Evolutionary conservation across 2,888 invertebrate genomes (phyloP).

Genomic region (Seira musarum): DNA sequence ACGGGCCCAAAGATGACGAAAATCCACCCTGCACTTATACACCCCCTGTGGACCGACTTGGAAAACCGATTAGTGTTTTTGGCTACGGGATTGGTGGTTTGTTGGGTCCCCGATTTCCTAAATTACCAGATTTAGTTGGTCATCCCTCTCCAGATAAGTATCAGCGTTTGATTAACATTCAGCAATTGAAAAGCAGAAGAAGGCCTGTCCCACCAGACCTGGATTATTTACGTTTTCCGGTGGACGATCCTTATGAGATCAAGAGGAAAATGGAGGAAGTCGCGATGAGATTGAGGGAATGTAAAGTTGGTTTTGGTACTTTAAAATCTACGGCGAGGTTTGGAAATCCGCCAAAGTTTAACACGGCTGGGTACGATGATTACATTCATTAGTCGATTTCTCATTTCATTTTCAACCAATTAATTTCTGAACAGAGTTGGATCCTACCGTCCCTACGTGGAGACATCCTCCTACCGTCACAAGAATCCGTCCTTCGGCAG

Average conservation of each 20-base stretch:
- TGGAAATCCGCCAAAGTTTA: constrained; percentile 21
- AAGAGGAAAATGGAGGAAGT: not conserved
- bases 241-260: constrained; percentile 3
- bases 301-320: constrained; percentile 19
- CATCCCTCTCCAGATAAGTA: constrained; percentile 36
- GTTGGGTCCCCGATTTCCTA: constrained; percentile 19
- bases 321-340: constrained; percentile 8
- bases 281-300: constrained; percentile 1
- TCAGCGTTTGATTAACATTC: not conserved
- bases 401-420: not conserved
- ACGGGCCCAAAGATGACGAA: constrained; percentile 20
- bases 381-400: not conserved
- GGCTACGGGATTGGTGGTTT: constrained; percentile 58
- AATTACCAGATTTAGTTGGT: not conserved
- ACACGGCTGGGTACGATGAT: constrained; percentile 32
- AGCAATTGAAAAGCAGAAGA: constrained; percentile 1
- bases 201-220: not conserved
- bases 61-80: constrained; percentile 35
- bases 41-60: not conserved
- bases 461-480: not conserved
- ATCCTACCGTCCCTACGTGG: not conserved
- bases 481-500: constrained; percentile 38
- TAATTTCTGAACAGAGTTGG: constrained; percentile 16
- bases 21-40: constrained; percentile 25
- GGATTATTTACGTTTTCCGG: not conserved